These are phyloP conservation scores for Cariama cristata DNA, from an alignment of 2,113 vertebrate species.

Conservation along the genomic window DNA sequence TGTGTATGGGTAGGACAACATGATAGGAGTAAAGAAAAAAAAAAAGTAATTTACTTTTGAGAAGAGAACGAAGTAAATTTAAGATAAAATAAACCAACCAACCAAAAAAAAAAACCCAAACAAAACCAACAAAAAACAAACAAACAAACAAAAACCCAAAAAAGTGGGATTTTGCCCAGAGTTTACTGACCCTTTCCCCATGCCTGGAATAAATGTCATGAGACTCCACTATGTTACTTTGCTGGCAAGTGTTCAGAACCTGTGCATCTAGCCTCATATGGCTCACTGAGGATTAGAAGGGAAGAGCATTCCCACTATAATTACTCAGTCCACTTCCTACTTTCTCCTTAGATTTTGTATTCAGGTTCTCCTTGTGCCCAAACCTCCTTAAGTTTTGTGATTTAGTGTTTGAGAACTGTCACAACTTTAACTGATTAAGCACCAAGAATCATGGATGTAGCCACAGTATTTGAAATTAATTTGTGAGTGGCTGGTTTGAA, in stretches of 20 bases:
- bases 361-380: background rate
- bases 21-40: background rate
- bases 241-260: background rate
- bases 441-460: background rate
- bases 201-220: background rate
- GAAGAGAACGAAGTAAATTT: background rate
- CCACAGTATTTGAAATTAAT: background rate
- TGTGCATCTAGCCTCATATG: background rate
- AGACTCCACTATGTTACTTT: background rate
- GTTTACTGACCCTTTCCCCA: background rate
- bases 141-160: rapidly evolving
- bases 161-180: background rate
- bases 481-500: background rate
- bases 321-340: background rate
- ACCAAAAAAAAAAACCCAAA: background rate
- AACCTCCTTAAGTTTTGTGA: background rate
- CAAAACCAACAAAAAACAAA: background rate
- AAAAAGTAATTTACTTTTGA: background rate
- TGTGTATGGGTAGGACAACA: background rate
- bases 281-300: background rate
- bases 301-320: background rate
- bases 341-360: background rate
- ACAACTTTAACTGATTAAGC: background rate
- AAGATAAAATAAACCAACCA: background rate
- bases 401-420: background rate